Evolutionary conservation across 2,888 invertebrate genomes (phyloP).

Genomic region (Prionchulus punctatus): DNA sequence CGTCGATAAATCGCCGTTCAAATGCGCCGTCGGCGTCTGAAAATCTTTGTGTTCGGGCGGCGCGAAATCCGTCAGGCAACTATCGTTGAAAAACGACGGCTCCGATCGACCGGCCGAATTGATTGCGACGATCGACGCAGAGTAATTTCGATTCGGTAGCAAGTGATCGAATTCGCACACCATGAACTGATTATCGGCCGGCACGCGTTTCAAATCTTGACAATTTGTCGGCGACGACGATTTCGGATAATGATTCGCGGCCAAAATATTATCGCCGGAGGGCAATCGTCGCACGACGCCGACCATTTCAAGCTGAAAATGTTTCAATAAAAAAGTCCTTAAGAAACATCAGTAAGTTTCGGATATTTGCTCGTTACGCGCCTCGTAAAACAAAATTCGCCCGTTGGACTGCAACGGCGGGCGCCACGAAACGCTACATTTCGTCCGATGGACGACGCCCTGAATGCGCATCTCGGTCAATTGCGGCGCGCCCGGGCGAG

Average conservation of each 20-base stretch:
- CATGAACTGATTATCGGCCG: not conserved
- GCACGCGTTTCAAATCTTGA: not conserved
- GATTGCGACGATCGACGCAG: not conserved
- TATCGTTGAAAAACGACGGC: not conserved
- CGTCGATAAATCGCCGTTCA: too few species aligned
- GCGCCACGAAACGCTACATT: not conserved
- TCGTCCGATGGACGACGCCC: not conserved
- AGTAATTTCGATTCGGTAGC: conserved; percentile 4
- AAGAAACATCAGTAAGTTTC: not conserved
- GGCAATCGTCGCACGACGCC: not conserved
- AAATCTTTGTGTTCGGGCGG: not conserved
- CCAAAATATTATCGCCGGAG: not conserved
- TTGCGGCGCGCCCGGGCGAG: not conserved
- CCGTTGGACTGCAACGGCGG: not conserved
- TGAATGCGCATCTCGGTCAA: not conserved
- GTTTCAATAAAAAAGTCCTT: not conserved
- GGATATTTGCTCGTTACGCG: not conserved
- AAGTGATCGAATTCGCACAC: conserved; percentile 1
- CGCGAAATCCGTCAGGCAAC: not conserved
- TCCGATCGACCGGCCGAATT: conserved; percentile 1
- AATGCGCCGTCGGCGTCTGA: too few species aligned
- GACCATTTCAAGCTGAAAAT: not conserved
- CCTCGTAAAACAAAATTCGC: not conserved
- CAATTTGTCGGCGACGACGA: not conserved
- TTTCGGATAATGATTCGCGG: not conserved